Conservation (phyloP, 2,888 invertebrate species). For the Drosophila neutralis region DNA sequence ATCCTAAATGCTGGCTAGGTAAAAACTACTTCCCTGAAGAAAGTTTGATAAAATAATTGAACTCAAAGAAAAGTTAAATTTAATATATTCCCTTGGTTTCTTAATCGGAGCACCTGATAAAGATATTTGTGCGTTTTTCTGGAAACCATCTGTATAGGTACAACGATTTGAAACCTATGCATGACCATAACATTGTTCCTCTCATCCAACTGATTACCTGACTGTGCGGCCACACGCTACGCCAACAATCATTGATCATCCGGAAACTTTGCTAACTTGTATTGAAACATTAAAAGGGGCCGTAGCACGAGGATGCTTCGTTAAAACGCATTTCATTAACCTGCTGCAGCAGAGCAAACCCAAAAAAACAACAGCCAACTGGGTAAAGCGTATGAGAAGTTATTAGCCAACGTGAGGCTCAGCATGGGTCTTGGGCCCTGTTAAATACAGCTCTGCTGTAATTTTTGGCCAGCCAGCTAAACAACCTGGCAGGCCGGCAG, state of each 20-base stretch:
- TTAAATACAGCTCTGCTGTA: slow-evolving; percentile 39
- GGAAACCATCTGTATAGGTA: no score
- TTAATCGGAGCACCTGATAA: background rate
- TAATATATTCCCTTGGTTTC: background rate
- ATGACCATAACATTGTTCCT: slow-evolving; percentile 37
- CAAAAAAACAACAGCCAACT: slow-evolving; percentile 3
- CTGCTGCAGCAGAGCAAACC: slow-evolving; percentile 46
- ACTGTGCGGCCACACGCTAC: slow-evolving; percentile 71
- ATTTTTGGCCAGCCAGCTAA: slow-evolving; percentile 50
- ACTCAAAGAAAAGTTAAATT: background rate
- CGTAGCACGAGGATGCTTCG: slow-evolving; percentile 50
- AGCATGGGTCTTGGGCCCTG: slow-evolving; percentile 47
- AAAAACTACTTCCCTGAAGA: background rate
- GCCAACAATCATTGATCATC: slow-evolving; percentile 76
- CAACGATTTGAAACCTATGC: slow-evolving; percentile 46
- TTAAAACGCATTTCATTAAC: slow-evolving; percentile 82
- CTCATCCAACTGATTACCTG: slow-evolving; percentile 49
- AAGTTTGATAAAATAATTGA: background rate
- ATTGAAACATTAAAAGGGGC: slow-evolving; percentile 72
- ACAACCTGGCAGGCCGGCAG: slow-evolving; percentile 12
- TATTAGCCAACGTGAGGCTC: slow-evolving; percentile 73
- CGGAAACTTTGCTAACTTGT: slow-evolving; percentile 51
- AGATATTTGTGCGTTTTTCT: slow-evolving; percentile 9
- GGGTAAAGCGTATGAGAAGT: slow-evolving; percentile 50
- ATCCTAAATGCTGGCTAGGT: background rate